Conservation (phyloP, 1,140 invertebrate species). For the Panagrolaimus sp. region DNA sequence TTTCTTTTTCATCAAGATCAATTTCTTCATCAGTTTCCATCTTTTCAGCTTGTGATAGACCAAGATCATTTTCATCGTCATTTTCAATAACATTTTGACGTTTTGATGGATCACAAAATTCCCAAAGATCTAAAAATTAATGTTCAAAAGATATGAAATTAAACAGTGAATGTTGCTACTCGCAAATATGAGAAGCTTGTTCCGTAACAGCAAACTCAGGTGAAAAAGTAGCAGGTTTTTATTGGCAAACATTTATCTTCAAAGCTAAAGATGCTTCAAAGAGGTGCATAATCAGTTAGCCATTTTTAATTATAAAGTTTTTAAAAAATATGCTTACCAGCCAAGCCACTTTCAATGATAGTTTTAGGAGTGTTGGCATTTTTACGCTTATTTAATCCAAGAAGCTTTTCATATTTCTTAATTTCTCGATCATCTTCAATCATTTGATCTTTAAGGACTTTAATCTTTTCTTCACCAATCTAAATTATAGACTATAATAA, state of each 20-base stretch:
- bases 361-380: slow-evolving; percentile 2
- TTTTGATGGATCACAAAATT: slow-evolving; percentile 14
- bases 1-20: slow-evolving; percentile 17
- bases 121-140: slow-evolving; percentile 22
- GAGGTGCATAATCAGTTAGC: background rate
- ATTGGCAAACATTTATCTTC: background rate
- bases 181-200: slow-evolving; percentile 6
- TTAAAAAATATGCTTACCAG: slow-evolving; percentile 7
- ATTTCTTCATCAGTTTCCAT: slow-evolving; percentile 16
- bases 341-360: slow-evolving; percentile 4
- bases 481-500: background rate
- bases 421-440: slow-evolving; percentile 23
- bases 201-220: slow-evolving; percentile 2
- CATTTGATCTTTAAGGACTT: slow-evolving; percentile 17
- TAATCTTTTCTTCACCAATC: slow-evolving; percentile 4
- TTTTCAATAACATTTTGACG: slow-evolving; percentile 10
- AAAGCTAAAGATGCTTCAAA: background rate
- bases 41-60: slow-evolving; percentile 3
- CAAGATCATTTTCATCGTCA: slow-evolving; percentile 17
- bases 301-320: background rate
- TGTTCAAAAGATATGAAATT: background rate
- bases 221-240: slow-evolving; percentile 4
- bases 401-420: slow-evolving; percentile 12
- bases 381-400: slow-evolving; percentile 22
- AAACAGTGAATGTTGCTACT: background rate